Evolutionary conservation across 1,140 invertebrate genomes (phyloP).

Genomic region (Pseudomyrmex gracilis): DNA sequence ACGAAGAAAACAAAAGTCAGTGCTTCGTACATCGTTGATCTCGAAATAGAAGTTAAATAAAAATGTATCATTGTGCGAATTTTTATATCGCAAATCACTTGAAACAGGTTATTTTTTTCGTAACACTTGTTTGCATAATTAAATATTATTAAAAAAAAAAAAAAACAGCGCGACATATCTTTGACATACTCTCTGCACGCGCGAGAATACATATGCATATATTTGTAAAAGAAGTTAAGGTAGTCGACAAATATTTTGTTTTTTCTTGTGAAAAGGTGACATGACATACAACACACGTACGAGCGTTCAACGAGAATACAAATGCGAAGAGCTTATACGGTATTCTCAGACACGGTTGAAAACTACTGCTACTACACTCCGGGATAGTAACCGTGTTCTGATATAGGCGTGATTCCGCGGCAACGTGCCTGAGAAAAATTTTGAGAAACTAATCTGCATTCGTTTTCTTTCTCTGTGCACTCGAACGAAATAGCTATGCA

Average conservation of each 20-base stretch:
- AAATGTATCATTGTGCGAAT: too few relatives aligned
- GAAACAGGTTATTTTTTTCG: not conserved
- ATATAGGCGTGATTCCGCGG: constrained; percentile 65
- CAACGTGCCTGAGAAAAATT: constrained; percentile 46
- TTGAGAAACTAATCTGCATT: constrained; percentile 61
- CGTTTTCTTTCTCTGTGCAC: not conserved
- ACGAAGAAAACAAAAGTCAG: constrained; percentile 7
- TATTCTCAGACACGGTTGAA: constrained; percentile 59
- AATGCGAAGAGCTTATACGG: constrained; percentile 53
- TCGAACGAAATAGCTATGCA: not conserved
- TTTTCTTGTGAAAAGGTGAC: constrained; percentile 53
- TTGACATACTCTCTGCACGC: not conserved
- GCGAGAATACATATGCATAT: not conserved
- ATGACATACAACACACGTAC: constrained; percentile 63
- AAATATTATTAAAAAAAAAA: too few relatives aligned
- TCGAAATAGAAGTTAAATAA: constrained; percentile 9
- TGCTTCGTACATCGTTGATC: constrained; percentile 19
- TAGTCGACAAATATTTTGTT: not conserved
- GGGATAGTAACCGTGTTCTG: constrained; percentile 56
- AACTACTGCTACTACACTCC: constrained; percentile 67
- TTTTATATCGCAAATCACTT: not conserved
- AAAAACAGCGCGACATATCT: too few relatives aligned
- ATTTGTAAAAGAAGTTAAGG: not conserved
- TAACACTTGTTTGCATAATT: too few relatives aligned
- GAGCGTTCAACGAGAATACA: constrained; percentile 64